phyloP scores from a whole-genome alignment of 2,797 vertebrate genomes.

The Hybognathus amarus region DNA sequence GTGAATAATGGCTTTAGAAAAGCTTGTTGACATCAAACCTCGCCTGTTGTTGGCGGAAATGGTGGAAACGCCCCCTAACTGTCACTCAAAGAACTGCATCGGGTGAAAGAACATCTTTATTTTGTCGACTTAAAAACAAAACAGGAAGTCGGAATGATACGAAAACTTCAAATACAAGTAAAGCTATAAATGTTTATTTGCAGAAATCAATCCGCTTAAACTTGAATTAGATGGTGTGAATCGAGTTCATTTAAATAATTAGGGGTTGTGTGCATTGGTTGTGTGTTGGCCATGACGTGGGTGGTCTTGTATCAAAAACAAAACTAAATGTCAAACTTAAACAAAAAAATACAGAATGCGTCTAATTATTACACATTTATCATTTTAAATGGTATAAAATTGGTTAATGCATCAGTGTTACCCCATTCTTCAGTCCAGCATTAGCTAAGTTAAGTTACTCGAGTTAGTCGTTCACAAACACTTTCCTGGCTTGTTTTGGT shows the following conservation, averaged over 20 bases:
- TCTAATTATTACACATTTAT: neutral
- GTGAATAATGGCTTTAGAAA: neutral
- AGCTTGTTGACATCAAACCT: slow-evolving; percentile 36
- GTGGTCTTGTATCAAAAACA: slow-evolving; percentile 24
- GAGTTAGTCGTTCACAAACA: neutral
- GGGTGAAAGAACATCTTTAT: neutral
- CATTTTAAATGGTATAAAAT: neutral
- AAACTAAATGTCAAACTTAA: neutral
- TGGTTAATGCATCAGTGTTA: fast-evolving
- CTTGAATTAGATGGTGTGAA: neutral
- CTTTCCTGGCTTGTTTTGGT: slow-evolving; percentile 26
- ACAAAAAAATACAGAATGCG: neutral
- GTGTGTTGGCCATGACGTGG: neutral
- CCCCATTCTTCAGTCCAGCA: neutral
- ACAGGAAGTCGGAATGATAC: neutral
- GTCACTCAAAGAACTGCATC: neutral
- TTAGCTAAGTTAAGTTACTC: neutral
- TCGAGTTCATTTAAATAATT: neutral
- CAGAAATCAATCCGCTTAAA: neutral
- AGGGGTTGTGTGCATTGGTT: neutral
- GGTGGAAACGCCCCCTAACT: slow-evolving; percentile 38
- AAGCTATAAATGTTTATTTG: no score
- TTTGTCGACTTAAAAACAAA: neutral
- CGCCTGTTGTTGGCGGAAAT: slow-evolving; percentile 32
- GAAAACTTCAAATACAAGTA: neutral